Percentiles rank a stretch among this genome's conserved stretches.
phyloP scores from a whole-genome alignment of 2,113 vertebrate species.

The Cyphomyrus discorhynchus region DNA sequence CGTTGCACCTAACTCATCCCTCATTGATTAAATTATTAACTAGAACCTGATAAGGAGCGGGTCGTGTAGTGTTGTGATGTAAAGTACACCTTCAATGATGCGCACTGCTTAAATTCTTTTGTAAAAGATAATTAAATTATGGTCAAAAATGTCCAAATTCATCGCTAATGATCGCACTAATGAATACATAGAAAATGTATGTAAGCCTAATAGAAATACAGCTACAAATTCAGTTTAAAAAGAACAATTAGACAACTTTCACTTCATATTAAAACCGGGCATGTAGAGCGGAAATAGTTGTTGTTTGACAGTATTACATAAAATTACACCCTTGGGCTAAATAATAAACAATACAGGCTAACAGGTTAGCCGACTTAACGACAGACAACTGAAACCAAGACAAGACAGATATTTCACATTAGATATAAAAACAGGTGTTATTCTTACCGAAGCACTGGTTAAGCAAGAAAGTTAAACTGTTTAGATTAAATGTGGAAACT shows the following conservation, averaged over 20 bases:
- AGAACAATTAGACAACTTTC: background rate
- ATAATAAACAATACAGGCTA: background rate
- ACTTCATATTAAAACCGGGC: background rate
- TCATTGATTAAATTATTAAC: slow-evolving; percentile 57
- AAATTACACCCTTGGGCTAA: background rate
- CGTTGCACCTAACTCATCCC: slow-evolving; percentile 16
- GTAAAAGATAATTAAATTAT: background rate
- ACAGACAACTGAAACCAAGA: background rate
- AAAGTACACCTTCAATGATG: background rate
- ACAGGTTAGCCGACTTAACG: background rate
- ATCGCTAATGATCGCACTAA: background rate
- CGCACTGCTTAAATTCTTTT: background rate
- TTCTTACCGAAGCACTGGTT: slow-evolving; percentile 34
- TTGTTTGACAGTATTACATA: background rate
- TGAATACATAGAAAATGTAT: background rate
- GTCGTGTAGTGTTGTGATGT: slow-evolving; percentile 24
- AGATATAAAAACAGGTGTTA: background rate
- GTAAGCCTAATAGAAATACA: background rate
- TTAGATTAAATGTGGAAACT: background rate
- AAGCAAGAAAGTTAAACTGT: background rate
- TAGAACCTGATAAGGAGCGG: slow-evolving; percentile 47
- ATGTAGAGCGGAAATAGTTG: background rate
- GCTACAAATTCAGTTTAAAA: background rate
- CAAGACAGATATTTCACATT: background rate
- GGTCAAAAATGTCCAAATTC: background rate